Conservation (phyloP, 1,140 invertebrate species). For the Centruroides sculpturatus region DNA sequence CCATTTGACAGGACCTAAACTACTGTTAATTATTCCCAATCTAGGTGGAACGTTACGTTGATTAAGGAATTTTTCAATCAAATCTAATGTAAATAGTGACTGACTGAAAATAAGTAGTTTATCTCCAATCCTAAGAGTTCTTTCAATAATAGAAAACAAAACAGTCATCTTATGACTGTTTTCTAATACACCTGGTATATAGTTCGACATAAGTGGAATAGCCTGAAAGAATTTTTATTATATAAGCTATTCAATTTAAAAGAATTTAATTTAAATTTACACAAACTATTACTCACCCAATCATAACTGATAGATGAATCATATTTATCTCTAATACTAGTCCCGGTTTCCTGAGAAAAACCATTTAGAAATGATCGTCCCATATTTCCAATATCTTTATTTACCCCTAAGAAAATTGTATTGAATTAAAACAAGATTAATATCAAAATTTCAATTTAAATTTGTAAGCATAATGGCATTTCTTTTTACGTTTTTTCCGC, state of each 20-base stretch:
- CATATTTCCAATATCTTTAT: no score
- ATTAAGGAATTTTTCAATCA: constrained; percentile 91
- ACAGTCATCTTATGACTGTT: constrained; percentile 92
- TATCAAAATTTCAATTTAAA: no score
- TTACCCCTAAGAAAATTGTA: no score
- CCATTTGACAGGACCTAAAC: constrained; percentile 47
- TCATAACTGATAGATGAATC: constrained; percentile 28
- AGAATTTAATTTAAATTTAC: constrained; percentile 7
- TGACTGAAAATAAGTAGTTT: constrained; percentile 93
- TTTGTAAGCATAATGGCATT: background rate
- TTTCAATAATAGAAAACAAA: constrained; percentile 81
- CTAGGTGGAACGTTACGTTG: constrained; percentile 57
- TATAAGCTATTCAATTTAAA: constrained; percentile 10
- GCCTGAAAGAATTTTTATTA: constrained; percentile 11
- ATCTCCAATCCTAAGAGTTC: constrained; percentile 73
- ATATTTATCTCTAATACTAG: background rate
- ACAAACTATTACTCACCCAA: constrained; percentile 24
- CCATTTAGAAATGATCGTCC: no score
- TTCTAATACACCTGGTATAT: constrained; percentile 72
- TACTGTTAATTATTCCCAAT: constrained; percentile 20
- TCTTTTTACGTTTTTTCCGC: background rate
- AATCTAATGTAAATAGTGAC: constrained; percentile 84
- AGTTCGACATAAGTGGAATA: constrained; percentile 48
- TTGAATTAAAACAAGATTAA: no score
- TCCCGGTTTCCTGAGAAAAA: no score